These are phyloP conservation scores for Xerus rutilus DNA, from an alignment of 2,797 vertebrate genomes.

Conservation along the genomic window DNA sequence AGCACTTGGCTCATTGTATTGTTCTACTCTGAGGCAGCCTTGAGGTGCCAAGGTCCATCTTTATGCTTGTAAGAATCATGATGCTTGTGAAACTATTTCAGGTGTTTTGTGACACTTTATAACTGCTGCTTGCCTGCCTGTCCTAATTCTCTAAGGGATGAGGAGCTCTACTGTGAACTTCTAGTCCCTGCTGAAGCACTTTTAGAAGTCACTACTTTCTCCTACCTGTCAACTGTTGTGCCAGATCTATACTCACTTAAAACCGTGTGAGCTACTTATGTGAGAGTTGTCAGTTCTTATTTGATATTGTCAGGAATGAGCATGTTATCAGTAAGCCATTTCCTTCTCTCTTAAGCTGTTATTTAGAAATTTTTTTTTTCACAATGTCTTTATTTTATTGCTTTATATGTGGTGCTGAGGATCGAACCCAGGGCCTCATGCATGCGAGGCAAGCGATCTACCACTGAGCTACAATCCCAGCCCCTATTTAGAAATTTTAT, in stretches of 20 bases:
- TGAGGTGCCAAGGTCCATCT: slow-evolving; percentile 51
- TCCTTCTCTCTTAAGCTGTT: slow-evolving; percentile 5
- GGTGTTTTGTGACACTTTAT: slow-evolving; percentile 49
- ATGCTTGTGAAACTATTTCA: not conserved
- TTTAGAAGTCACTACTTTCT: slow-evolving; percentile 45
- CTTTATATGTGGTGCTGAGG: no score
- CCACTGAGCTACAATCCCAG: no score
- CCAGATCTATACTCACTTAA: not conserved
- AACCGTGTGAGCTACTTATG: not conserved
- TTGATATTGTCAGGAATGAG: not conserved
- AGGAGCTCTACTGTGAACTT: slow-evolving; percentile 1
- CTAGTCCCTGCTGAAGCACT: slow-evolving; percentile 24
- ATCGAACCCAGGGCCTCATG: no score
- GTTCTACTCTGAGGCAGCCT: slow-evolving; percentile 63
- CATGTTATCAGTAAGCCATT: slow-evolving; percentile 38
- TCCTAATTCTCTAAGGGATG: slow-evolving; percentile 46
- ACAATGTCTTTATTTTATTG: no score
- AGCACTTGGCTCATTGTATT: slow-evolving; percentile 62
- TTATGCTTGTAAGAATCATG: slow-evolving; percentile 71
- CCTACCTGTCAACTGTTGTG: not conserved
- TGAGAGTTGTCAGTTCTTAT: slow-evolving; percentile 9
- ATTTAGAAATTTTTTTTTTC: not conserved
- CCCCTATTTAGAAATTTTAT: slow-evolving; percentile 9
- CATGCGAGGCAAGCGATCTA: no score
- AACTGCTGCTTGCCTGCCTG: slow-evolving; percentile 69